Percentiles rank a stretch among this genome's conserved stretches.
These are phyloP conservation scores for Bursaphelenchus mucronatus DNA, from an alignment of 1,140 invertebrate genomes.

Conservation along the genomic window DNA sequence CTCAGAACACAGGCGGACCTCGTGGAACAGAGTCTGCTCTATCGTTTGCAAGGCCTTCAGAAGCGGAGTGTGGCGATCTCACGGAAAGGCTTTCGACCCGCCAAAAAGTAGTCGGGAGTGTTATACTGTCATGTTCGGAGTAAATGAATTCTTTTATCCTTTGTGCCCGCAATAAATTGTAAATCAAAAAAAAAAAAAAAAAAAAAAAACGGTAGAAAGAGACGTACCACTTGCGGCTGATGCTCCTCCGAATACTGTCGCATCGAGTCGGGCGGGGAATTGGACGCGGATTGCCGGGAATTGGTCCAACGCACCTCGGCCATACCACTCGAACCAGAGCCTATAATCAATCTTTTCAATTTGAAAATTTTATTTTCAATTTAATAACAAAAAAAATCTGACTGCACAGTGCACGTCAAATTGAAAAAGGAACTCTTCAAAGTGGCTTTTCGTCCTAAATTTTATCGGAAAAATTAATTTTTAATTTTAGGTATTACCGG, in stretches of 20 bases:
- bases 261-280: conserved; percentile 12
- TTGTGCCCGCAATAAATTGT: conserved; percentile 3
- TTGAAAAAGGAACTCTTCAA: too few species aligned
- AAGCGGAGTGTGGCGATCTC: conserved; percentile 21
- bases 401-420: too few species aligned
- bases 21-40: not conserved
- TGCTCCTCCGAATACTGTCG: not conserved
- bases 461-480: too few species aligned
- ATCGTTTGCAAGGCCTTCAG: conserved; percentile 15
- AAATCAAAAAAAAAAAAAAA: conserved; percentile 1
- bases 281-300: conserved; percentile 6
- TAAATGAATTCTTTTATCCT: conserved; percentile 1
- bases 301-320: conserved; percentile 24
- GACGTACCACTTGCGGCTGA: conserved; percentile 15
- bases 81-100: conserved; percentile 25
- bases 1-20: not conserved
- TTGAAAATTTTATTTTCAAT: too few species aligned
- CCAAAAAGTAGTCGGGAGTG: conserved; percentile 1
- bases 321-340: conserved; percentile 25
- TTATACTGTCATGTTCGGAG: conserved; percentile 3
- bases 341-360: conserved; percentile 1
- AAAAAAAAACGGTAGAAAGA: conserved; percentile 1
- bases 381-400: too few species aligned
- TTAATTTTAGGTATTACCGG: too few species aligned
- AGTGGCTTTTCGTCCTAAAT: too few species aligned